Evolutionary conservation across 2,888 invertebrate species (phyloP).

Genomic region (Pammene aurita): DNA sequence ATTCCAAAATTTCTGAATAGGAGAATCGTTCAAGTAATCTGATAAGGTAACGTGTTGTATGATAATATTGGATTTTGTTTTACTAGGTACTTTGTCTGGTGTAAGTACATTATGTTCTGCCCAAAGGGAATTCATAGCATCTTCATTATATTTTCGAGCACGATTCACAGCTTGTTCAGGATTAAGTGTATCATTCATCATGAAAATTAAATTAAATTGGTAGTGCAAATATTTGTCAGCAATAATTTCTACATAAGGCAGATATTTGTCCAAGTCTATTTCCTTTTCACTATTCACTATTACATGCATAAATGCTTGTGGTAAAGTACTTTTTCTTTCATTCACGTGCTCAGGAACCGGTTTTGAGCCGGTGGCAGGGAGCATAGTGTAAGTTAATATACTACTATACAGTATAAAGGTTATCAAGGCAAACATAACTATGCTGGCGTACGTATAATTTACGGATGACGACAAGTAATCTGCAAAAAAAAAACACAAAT

Average conservation of each 20-base stretch:
- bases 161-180: slow-evolving; percentile 48
- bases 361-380: slow-evolving; percentile 53
- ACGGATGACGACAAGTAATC: slow-evolving; percentile 70
- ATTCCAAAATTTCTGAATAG: slow-evolving; percentile 64
- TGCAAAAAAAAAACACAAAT: slow-evolving; percentile 50
- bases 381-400: slow-evolving; percentile 58
- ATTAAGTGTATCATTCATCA: slow-evolving; percentile 63
- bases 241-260: slow-evolving; percentile 63
- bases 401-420: slow-evolving; percentile 71
- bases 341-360: slow-evolving; percentile 45
- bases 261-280: slow-evolving; percentile 57
- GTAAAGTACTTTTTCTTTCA: slow-evolving; percentile 41
- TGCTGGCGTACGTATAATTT: slow-evolving; percentile 70
- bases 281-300: slow-evolving; percentile 57
- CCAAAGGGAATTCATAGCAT: slow-evolving; percentile 67
- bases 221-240: slow-evolving; percentile 60
- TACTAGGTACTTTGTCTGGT: slow-evolving; percentile 39
- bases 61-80: slow-evolving; percentile 51
- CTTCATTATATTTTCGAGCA: slow-evolving; percentile 64
- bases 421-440: slow-evolving; percentile 68
- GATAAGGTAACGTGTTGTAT: slow-evolving; percentile 60
- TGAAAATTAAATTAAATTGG: slow-evolving; percentile 63
- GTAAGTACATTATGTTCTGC: slow-evolving; percentile 47
- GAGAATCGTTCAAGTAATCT: slow-evolving; percentile 65
- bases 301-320: slow-evolving; percentile 67